Conservation (phyloP, 2,113 vertebrate species). For the Mormyrus lacerda region DNA sequence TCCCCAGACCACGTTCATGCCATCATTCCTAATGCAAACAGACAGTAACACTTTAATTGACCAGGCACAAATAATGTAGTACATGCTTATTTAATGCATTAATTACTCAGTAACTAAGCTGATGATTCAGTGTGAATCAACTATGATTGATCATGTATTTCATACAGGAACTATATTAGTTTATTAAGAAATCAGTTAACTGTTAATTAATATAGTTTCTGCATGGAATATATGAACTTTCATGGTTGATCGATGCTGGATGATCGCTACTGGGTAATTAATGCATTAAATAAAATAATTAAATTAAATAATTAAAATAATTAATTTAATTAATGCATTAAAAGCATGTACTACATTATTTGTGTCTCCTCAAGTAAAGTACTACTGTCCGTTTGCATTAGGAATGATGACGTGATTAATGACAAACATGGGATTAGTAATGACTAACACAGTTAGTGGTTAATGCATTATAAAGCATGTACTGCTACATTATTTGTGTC, state of each 20-base stretch:
- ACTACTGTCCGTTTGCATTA: too few species aligned
- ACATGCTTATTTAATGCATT: background rate
- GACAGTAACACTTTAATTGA: background rate
- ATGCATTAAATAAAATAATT: too few species aligned
- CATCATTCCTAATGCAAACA: background rate
- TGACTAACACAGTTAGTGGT: background rate
- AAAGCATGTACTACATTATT: background rate
- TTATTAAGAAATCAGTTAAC: background rate
- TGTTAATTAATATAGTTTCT: background rate
- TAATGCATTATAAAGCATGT: background rate
- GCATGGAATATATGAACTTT: background rate
- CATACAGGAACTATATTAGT: background rate
- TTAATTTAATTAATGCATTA: background rate
- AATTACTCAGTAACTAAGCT: background rate
- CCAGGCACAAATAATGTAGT: background rate
- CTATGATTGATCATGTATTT: background rate
- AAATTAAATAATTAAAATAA: too few species aligned
- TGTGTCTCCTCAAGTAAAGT: too few species aligned
- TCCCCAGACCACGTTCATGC: background rate
- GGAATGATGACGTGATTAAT: too few species aligned
- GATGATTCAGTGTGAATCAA: background rate
- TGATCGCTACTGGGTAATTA: background rate
- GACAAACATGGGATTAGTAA: background rate
- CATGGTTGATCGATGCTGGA: background rate
- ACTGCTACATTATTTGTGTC: background rate